phyloP scores from a whole-genome alignment of 2,888 invertebrate species.

The Ormyrus nitidulus region DNA sequence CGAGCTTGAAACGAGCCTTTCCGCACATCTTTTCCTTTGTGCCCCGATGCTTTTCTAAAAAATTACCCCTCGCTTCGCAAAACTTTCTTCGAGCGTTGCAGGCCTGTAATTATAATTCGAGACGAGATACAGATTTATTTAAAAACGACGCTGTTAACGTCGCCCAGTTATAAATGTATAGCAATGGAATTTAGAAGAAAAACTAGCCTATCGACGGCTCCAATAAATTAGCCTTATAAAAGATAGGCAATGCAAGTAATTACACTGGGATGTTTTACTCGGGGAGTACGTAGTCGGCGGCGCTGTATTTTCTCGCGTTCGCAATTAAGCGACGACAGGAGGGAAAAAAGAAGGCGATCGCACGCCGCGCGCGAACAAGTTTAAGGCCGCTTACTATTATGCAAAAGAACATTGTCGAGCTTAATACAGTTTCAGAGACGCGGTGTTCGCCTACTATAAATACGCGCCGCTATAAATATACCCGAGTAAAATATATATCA shows the following conservation, averaged over 20 bases:
- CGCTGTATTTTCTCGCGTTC: background rate
- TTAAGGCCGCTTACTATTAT: slow-evolving; percentile 30
- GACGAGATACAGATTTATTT: no score
- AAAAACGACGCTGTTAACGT: no score
- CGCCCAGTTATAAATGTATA: no score
- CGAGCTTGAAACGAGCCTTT: slow-evolving; percentile 29
- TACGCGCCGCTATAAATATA: slow-evolving; percentile 33
- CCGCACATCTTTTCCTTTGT: background rate
- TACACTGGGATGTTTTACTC: slow-evolving; percentile 14
- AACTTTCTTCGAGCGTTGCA: no score
- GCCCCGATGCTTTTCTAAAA: background rate
- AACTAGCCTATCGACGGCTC: background rate
- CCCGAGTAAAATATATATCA: slow-evolving; percentile 20
- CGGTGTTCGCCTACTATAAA: slow-evolving; percentile 14
- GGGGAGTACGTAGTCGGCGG: background rate
- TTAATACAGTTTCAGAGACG: slow-evolving; percentile 33
- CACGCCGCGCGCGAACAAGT: slow-evolving; percentile 1
- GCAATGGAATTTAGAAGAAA: no score
- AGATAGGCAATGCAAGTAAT: slow-evolving; percentile 12
- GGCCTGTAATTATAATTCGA: no score
- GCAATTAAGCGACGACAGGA: slow-evolving; percentile 31
- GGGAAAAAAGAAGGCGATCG: background rate
- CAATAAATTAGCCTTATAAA: slow-evolving; percentile 14
- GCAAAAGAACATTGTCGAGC: slow-evolving; percentile 41
- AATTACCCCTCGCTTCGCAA: no score